A percentile compares a stretch with the other conserved stretches of the same genome.
Evolutionary conservation across 2,113 vertebrate genomes (phyloP).

Genomic region (Hyperopisus bebe): DNA sequence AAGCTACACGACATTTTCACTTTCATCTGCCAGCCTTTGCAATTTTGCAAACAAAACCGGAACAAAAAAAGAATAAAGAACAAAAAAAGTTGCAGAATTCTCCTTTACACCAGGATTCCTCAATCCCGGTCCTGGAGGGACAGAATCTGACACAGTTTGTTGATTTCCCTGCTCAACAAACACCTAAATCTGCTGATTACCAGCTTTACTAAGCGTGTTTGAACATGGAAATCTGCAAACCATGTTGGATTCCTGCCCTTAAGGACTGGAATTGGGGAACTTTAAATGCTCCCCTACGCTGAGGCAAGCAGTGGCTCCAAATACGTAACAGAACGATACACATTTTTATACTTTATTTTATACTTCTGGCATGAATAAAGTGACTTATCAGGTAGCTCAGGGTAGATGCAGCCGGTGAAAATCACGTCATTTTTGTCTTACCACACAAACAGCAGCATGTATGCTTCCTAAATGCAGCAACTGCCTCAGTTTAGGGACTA

Average conservation of each 20-base stretch:
- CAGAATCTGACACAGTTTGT: neutral
- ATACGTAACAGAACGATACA: neutral
- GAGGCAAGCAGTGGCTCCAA: neutral
- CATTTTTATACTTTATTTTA: neutral
- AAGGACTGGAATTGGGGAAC: neutral
- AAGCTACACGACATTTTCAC: neutral
- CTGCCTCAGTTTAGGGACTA: conserved; percentile 72
- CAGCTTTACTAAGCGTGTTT: neutral
- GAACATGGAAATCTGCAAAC: neutral
- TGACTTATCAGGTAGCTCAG: neutral
- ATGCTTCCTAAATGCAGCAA: conserved; percentile 74
- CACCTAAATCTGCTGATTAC: neutral
- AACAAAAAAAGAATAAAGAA: neutral
- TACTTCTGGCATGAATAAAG: neutral
- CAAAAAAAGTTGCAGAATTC: neutral
- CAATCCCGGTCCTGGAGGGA: neutral
- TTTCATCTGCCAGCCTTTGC: neutral
- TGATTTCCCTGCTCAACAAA: neutral
- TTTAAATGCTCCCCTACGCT: neutral
- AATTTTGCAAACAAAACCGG: neutral
- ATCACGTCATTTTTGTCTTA: conserved; percentile 45
- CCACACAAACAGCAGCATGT: conserved; percentile 82
- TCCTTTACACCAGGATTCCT: neutral
- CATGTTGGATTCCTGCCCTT: neutral
- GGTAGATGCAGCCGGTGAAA: neutral